phyloP scores from a whole-genome alignment of 2,888 invertebrate genomes.

The Iphiclides podalirius region DNA sequence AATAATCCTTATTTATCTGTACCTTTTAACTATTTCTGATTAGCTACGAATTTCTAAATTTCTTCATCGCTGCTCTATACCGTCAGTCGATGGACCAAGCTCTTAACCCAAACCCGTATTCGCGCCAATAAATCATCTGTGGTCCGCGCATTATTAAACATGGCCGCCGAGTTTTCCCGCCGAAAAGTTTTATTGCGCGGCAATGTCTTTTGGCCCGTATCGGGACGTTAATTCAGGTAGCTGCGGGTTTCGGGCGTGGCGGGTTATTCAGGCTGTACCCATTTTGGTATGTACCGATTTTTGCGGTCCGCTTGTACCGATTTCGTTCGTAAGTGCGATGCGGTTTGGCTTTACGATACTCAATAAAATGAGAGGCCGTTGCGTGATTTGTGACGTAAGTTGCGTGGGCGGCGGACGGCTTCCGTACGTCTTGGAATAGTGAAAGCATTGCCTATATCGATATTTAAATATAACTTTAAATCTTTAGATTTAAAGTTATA shows the following conservation, averaged over 20 bases:
- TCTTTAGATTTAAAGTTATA: no score
- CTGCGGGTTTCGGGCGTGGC: conserved; percentile 44
- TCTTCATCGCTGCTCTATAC: no score
- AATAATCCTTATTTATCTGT: no score
- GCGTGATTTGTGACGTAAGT: conserved; percentile 64
- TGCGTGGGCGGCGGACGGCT: conserved; percentile 57
- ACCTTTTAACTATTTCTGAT: no score
- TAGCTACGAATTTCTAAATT: no score
- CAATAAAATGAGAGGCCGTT: conserved; percentile 56
- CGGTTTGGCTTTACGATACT: conserved; percentile 49
- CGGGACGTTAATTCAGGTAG: conserved; percentile 54
- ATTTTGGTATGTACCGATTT: not conserved
- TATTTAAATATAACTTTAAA: no score
- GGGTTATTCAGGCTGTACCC: conserved; percentile 19
- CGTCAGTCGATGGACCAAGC: no score
- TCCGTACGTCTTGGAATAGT: conserved; percentile 37
- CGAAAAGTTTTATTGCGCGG: conserved; percentile 31
- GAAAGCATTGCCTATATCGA: not conserved
- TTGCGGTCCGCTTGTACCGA: conserved; percentile 5
- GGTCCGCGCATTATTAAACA: conserved; percentile 35
- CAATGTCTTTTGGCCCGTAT: conserved; percentile 56
- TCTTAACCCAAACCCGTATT: no score
- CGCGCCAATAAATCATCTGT: conserved; percentile 35
- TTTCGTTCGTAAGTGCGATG: conserved; percentile 28
- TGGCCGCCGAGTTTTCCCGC: conserved; percentile 31